These are phyloP conservation scores for Trichomalopsis sarcophagae DNA, from an alignment of 1,140 invertebrate species.

Conservation along the genomic window DNA sequence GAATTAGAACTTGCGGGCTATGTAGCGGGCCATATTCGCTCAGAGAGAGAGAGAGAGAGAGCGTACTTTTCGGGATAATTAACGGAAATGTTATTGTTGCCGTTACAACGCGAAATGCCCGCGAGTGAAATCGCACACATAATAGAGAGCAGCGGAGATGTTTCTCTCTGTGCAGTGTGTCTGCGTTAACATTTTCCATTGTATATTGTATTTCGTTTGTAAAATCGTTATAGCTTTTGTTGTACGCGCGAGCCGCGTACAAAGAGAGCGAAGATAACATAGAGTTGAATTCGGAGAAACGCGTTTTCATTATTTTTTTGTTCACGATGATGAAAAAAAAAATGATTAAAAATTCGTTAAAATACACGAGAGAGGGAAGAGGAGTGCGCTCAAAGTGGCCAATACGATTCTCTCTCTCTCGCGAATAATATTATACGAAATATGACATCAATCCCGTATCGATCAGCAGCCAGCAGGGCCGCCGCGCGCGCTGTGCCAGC, in stretches of 20 bases:
- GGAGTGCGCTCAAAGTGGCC: neutral
- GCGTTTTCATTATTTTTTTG: neutral
- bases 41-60: neutral
- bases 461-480: neutral
- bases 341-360: neutral
- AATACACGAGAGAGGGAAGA: neutral
- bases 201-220: no score
- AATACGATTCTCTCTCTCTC: neutral
- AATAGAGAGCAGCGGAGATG: no score
- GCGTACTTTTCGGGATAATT: neutral
- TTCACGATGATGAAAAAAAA: neutral
- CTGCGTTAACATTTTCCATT: no score
- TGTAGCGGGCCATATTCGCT: no score
- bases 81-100: neutral
- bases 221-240: no score
- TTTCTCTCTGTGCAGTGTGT: no score
- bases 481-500: neutral
- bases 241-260: no score
- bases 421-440: neutral
- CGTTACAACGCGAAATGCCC: neutral
- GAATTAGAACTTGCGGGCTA: no score
- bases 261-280: no score
- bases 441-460: conserved; percentile 16
- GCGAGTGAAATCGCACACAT: no score
- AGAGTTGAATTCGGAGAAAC: no score